These are phyloP conservation scores for Brachionus angularis DNA, from an alignment of 1,140 invertebrate genomes.

Conservation along the genomic window DNA sequence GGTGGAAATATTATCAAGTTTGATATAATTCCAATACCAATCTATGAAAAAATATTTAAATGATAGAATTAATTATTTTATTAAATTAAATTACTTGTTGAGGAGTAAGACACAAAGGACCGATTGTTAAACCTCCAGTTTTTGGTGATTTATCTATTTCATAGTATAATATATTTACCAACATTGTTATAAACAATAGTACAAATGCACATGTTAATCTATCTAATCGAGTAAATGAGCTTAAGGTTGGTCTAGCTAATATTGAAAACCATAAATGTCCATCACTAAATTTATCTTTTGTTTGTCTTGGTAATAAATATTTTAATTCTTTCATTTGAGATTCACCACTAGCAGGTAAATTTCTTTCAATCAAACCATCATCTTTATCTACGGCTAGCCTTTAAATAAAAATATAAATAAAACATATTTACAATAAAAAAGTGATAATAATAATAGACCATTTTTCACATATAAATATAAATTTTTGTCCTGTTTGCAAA, in stretches of 20 bases:
- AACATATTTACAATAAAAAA: no score
- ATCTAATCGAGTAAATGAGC: slow-evolving; percentile 60
- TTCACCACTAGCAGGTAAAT: slow-evolving; percentile 60
- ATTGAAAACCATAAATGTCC: slow-evolving; percentile 64
- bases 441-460: no score
- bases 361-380: slow-evolving; percentile 61
- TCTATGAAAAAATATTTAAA: slow-evolving; percentile 56
- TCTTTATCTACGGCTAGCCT: slow-evolving; percentile 63
- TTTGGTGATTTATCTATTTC: slow-evolving; percentile 47
- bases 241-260: slow-evolving; percentile 60
- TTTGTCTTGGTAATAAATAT: slow-evolving; percentile 59
- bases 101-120: slow-evolving; percentile 47
- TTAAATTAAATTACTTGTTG: slow-evolving; percentile 54
- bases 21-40: slow-evolving; percentile 30
- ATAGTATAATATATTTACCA: slow-evolving; percentile 61
- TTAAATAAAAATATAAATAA: no score
- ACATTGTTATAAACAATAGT: slow-evolving; percentile 61
- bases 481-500: slow-evolving; percentile 61
- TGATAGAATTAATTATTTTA: slow-evolving; percentile 61
- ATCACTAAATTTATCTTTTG: slow-evolving; percentile 60
- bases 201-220: slow-evolving; percentile 61
- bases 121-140: slow-evolving; percentile 46
- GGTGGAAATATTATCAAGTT: slow-evolving; percentile 20
- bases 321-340: slow-evolving; percentile 59
- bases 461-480: slow-evolving; percentile 60